A percentile compares a stretch with the other conserved stretches of the same genome.
These are phyloP conservation scores for Ondatra zibethicus DNA, from an alignment of 2,113 vertebrate species.

Conservation along the genomic window DNA sequence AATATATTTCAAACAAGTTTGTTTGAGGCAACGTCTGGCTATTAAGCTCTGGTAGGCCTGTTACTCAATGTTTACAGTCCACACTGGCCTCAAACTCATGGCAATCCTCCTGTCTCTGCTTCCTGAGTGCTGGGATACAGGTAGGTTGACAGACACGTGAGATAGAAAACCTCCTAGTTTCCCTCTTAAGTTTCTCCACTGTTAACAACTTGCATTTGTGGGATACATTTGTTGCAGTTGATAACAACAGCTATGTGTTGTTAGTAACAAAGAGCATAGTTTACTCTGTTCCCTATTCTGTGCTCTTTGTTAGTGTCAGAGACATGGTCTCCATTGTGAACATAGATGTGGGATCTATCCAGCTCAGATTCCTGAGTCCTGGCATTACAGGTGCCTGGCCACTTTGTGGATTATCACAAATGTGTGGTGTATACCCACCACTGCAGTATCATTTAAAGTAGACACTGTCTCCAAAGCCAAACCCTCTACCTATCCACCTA, in stretches of 20 bases:
- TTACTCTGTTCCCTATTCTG: not conserved
- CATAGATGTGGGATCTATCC: not conserved
- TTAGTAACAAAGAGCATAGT: not conserved
- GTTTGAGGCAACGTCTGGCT: not conserved
- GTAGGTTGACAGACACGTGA: not conserved
- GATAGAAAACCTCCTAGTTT: not conserved
- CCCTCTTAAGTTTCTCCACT: not conserved
- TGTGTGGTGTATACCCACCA: not conserved
- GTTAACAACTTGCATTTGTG: not conserved
- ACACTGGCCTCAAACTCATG: not conserved
- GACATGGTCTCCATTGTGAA: not conserved
- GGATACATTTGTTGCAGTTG: not conserved
- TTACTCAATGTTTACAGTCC: not conserved
- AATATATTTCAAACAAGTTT: not conserved
- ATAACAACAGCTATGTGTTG: not conserved
- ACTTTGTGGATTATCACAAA: not conserved
- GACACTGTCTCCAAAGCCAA: not conserved
- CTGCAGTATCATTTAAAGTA: not conserved
- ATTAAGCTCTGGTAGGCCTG: not conserved
- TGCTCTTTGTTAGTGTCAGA: not conserved
- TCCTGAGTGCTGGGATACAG: not conserved
- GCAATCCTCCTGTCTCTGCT: not conserved
- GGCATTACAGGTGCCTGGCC: not conserved
- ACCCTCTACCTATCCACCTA: too few relatives aligned
- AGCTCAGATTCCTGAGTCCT: not conserved